Evolutionary conservation across 2,797 vertebrate genomes (phyloP).

Genomic region (Cossypha niveicapilla): DNA sequence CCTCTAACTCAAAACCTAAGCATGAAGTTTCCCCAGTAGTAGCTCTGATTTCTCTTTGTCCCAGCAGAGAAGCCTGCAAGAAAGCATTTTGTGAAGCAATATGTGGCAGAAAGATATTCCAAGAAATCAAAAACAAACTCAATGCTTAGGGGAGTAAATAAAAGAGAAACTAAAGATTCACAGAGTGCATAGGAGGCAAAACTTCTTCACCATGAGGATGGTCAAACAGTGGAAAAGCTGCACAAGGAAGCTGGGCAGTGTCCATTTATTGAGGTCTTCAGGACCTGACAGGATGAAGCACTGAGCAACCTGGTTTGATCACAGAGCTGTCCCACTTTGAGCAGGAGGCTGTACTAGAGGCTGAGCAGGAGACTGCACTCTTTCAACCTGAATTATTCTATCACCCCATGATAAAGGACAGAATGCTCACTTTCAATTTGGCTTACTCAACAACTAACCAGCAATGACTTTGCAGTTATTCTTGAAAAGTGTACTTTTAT

Average conservation of each 20-base stretch:
- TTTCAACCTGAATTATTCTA: background rate
- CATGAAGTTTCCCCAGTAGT: background rate
- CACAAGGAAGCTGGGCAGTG: background rate
- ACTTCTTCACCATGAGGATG: background rate
- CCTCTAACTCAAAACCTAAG: background rate
- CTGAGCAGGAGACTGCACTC: background rate
- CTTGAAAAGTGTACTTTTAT: background rate
- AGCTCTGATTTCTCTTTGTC: background rate
- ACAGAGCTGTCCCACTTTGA: background rate
- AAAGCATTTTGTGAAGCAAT: background rate
- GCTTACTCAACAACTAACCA: background rate
- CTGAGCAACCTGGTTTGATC: background rate
- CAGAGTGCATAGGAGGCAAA: background rate
- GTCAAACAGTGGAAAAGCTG: background rate
- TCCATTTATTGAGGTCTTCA: background rate
- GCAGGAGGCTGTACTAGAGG: background rate
- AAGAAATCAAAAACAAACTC: background rate
- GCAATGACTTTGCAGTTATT: background rate
- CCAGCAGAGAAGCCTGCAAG: background rate
- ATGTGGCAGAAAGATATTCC: background rate
- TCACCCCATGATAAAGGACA: background rate
- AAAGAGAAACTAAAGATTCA: background rate
- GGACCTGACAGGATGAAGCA: background rate
- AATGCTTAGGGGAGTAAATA: background rate
- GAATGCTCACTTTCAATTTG: background rate